Evolutionary conservation across 2,888 invertebrate genomes (phyloP), one percentile per base, ranked within the genome.

Genomic region (Cephus nigrinus): DNA sequence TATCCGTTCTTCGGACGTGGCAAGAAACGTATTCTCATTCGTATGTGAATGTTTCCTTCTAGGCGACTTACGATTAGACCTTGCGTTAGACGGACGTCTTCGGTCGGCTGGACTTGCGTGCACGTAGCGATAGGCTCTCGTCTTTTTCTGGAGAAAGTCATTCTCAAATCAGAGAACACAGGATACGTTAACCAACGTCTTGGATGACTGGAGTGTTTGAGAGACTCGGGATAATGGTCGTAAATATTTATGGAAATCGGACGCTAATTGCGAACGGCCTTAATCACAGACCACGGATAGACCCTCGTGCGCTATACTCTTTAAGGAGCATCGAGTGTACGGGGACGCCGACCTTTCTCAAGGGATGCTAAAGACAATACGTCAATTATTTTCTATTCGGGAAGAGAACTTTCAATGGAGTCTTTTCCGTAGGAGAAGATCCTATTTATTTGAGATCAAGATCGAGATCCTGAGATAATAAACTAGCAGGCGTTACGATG

Each of bases 161-260:
- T 9, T 55, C 55, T 23, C 55, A 55, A 55, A 55, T 55, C 23
- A 55, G 9, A 55, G 55, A 55, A 23, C 55, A 55, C 55, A 55
- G 55, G 55, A 23, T 55, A 55, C 23, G 2, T 23, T 55, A 55
- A 23, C 55, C 5, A 9, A 55, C 2, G 23, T 23, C 55, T 55
- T 2, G 55, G 55, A 55, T 55, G 55, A 55, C 55, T 23, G 55
- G 55, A 55, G 55, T 55, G 23, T 55, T 55, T 55, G 9, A 55
- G 55, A 9, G 55, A 55, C 9, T 23, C 9, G 23, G 55, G 55
- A 55, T 55, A 55, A 23, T 55, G 11, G 31, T 71, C 71, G 71
- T 71, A 71, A 30, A 33, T 33, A 71, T 71, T 71, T 71, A 71
- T 71, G 71, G 30, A 71, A 71, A 71, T 71, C 30, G 30, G 33